A percentile compares a stretch with the other conserved stretches of the same genome.
These are phyloP conservation scores for Microcebus griseorufus DNA, from an alignment of 2,113 vertebrate genomes.

Conservation along the genomic window DNA sequence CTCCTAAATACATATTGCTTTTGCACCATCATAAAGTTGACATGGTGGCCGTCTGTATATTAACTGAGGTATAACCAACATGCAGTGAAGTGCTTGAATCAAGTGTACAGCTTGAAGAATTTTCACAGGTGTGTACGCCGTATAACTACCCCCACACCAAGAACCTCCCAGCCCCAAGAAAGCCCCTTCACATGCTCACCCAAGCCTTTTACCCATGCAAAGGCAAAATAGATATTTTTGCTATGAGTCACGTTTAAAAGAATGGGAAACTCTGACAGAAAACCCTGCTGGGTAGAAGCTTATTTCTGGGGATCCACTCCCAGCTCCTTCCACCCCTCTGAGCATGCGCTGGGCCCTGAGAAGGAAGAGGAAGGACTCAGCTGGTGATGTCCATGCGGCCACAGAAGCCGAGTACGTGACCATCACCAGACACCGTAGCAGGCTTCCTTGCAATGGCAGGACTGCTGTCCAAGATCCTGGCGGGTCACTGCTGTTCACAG, in stretches of 20 bases:
- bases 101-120: background rate
- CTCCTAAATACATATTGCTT: too few relatives aligned
- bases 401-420: slow-evolving; percentile 27
- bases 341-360: background rate
- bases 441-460: slow-evolving; percentile 39
- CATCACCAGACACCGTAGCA: background rate
- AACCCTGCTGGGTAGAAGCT: background rate
- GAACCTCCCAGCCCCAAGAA: background rate
- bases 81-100: background rate
- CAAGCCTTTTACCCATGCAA: background rate
- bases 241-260: background rate
- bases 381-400: background rate
- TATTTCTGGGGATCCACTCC: background rate
- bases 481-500: slow-evolving; percentile 75
- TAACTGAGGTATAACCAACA: background rate
- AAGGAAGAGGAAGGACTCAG: background rate
- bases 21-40: too few relatives aligned
- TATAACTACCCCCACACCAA: background rate
- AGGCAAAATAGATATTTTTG: background rate
- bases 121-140: background rate
- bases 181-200: background rate
- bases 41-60: background rate
- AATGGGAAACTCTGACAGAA: background rate
- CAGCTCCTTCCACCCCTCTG: background rate
- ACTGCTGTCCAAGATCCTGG: slow-evolving; percentile 41